phyloP scores from a whole-genome alignment of 2,888 invertebrate species.

The Cheilosia urbana region DNA sequence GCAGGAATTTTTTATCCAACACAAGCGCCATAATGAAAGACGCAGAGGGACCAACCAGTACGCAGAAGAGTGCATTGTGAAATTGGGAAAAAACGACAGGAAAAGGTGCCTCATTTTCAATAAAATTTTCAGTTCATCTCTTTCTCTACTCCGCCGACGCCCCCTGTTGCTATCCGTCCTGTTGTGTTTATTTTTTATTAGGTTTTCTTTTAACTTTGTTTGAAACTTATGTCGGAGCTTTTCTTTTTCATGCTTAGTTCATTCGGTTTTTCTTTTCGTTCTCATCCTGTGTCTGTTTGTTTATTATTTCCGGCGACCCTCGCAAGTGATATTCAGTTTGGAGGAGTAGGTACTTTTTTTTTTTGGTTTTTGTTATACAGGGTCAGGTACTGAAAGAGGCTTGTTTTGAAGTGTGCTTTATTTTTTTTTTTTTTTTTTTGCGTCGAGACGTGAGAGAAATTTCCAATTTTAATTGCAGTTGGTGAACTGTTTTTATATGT shows the following conservation, averaged over 20 bases:
- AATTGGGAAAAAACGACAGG: constrained; percentile 19
- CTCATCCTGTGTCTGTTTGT: constrained; percentile 21
- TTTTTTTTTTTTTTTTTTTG: constrained; percentile 10
- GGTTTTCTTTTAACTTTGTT: constrained; percentile 51
- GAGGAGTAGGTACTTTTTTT: constrained; percentile 12
- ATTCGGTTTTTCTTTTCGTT: background rate
- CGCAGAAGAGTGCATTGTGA: constrained; percentile 38
- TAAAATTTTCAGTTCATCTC: constrained; percentile 29
- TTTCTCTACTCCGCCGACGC: background rate
- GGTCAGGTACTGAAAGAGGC: constrained; percentile 3
- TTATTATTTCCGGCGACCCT: constrained; percentile 59
- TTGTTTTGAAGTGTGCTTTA: constrained; percentile 31
- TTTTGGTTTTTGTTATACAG: background rate
- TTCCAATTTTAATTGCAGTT: constrained; percentile 71
- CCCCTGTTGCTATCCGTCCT: background rate
- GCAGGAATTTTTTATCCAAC: constrained; percentile 29
- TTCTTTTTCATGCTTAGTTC: constrained; percentile 13
- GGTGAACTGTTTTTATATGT: constrained; percentile 35
- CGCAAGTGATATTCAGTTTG: constrained; percentile 28
- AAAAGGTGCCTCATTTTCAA: constrained; percentile 30
- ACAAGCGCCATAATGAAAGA: constrained; percentile 15
- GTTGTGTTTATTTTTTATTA: constrained; percentile 44
- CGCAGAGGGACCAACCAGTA: background rate
- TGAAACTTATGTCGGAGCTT: constrained; percentile 49
- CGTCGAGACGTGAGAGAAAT: constrained; percentile 65